Evolutionary conservation across 2,888 invertebrate species (phyloP).

Genomic region (Clanis bilineata): DNA sequence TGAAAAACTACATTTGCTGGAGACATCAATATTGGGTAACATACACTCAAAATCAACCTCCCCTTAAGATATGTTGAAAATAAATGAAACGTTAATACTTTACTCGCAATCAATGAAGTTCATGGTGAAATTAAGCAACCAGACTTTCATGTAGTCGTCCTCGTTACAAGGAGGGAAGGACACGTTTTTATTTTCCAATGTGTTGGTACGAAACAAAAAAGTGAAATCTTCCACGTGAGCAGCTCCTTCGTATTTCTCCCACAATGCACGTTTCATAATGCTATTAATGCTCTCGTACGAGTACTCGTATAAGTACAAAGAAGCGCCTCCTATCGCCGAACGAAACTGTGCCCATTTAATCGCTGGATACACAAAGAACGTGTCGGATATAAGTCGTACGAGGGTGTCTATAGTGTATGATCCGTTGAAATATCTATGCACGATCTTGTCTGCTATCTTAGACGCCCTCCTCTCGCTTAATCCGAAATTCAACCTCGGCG

Average conservation of each 20-base stretch:
- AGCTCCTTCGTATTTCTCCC: constrained; percentile 46
- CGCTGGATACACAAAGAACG: constrained; percentile 31
- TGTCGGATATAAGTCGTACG: constrained; percentile 25
- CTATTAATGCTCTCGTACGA: constrained; percentile 63
- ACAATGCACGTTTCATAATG: constrained; percentile 47
- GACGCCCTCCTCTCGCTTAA: constrained; percentile 14
- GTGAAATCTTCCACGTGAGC: constrained; percentile 70
- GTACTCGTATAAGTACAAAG: constrained; percentile 69
- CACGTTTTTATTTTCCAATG: constrained; percentile 21
- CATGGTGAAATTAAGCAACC: constrained; percentile 29
- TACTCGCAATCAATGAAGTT: constrained; percentile 37
- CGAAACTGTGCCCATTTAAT: constrained; percentile 28
- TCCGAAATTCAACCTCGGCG: constrained; percentile 20
- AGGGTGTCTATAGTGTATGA: constrained; percentile 25
- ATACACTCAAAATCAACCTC: too few relatives aligned
- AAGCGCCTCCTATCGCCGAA: constrained; percentile 32
- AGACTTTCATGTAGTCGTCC: constrained; percentile 33
- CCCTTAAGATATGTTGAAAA: not conserved
- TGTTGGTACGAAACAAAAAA: constrained; percentile 48
- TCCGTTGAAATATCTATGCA: constrained; percentile 27
- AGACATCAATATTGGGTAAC: too few relatives aligned
- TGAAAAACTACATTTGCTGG: too few relatives aligned
- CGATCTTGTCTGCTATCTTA: constrained; percentile 16
- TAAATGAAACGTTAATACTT: not conserved
- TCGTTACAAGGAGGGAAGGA: constrained; percentile 24